Conservation (phyloP, 92 coral and sea anemone genomes). For the Phenganax marumi region DNA sequence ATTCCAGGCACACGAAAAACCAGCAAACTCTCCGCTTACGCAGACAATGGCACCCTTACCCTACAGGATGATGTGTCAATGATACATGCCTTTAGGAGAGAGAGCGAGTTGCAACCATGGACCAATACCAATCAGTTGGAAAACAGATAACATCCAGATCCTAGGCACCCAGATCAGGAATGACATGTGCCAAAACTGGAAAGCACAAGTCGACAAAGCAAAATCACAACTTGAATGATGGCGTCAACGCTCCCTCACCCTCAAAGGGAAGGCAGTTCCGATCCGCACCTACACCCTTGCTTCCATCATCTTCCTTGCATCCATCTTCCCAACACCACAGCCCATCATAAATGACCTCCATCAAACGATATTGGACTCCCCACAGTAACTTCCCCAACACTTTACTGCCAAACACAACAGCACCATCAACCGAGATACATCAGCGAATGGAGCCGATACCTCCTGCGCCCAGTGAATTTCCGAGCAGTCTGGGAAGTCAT, state of each 20-base stretch:
- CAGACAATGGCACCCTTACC: conserved; percentile 17
- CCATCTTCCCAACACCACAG: conserved; percentile 47
- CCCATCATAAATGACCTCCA: conserved; percentile 10
- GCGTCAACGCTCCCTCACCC: conserved; percentile 31
- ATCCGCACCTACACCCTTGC: conserved; percentile 36
- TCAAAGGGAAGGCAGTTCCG: conserved; percentile 40
- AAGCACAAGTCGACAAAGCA: not conserved
- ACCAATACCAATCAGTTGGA: conserved; percentile 12
- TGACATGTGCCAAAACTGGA: conserved; percentile 32
- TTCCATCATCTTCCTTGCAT: conserved; percentile 44
- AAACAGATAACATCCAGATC: not conserved
- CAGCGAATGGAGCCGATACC: not conserved
- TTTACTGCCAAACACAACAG: too few relatives aligned
- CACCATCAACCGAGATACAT: not conserved
- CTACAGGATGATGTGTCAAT: not conserved
- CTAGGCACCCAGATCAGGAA: not conserved
- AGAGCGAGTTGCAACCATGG: not conserved
- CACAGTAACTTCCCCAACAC: not conserved
- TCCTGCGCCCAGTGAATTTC: not conserved
- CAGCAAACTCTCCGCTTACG: conserved; percentile 9
- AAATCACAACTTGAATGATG: conserved; percentile 36
- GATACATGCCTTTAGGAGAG: not conserved
- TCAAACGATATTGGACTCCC: not conserved
- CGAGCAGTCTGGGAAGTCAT: conserved; percentile 1
- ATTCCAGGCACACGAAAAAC: conserved; percentile 1